phyloP scores from a whole-genome alignment of 2,797 vertebrate genomes.

The Poecilia wingei region DNA sequence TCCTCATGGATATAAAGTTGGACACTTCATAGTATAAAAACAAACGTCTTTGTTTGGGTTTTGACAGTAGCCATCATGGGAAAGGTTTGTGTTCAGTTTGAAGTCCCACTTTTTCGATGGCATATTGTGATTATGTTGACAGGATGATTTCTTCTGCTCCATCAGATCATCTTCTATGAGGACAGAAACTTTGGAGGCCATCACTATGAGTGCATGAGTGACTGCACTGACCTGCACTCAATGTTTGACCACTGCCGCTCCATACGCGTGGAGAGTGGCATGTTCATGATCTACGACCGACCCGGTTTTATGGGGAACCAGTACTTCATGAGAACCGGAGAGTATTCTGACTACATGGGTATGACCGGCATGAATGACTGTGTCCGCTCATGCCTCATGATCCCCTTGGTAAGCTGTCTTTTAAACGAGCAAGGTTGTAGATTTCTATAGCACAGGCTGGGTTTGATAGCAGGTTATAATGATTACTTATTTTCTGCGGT shows the following conservation, averaged over 20 bases:
- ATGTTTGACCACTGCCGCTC: constrained; percentile 77
- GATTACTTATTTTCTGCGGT: not conserved
- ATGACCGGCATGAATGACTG: constrained; percentile 66
- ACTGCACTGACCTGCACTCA: constrained; percentile 74
- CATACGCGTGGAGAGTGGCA: constrained; percentile 76
- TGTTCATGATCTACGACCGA: constrained; percentile 79
- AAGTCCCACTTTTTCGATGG: not conserved
- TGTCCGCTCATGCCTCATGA: constrained; percentile 75
- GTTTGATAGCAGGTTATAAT: not conserved
- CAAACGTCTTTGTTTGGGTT: constrained; percentile 14
- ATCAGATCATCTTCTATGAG: constrained; percentile 83
- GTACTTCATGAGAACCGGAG: constrained; percentile 76
- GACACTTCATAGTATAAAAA: not conserved
- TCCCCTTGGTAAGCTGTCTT: constrained; percentile 62
- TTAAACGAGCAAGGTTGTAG: not conserved
- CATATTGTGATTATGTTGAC: not conserved
- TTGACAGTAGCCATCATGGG: constrained; percentile 62
- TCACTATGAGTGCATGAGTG: constrained; percentile 73
- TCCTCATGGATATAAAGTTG: constrained; percentile 64
- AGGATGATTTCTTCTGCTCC: not conserved
- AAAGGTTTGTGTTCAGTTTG: constrained; percentile 66
- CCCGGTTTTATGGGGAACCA: constrained; percentile 71
- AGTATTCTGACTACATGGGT: constrained; percentile 75
- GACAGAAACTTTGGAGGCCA: constrained; percentile 79
- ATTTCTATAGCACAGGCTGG: not conserved